phyloP scores from a whole-genome alignment of 1,140 invertebrate species.

The Nomia melanderi region DNA sequence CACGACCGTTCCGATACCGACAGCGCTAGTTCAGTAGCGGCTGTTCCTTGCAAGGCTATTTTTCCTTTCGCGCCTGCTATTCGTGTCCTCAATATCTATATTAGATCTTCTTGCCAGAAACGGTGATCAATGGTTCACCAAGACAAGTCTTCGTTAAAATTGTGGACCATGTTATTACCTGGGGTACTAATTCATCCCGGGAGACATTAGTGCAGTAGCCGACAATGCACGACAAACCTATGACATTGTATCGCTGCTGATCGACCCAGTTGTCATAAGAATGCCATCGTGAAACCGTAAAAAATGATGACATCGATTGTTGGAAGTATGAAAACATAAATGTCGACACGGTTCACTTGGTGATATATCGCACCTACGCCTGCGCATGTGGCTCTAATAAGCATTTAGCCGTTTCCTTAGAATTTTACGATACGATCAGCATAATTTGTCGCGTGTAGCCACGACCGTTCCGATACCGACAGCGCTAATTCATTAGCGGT shows the following conservation, averaged over 20 bases:
- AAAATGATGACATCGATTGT: constrained; percentile 46
- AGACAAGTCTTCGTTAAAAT: background rate
- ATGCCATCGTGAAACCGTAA: constrained; percentile 20
- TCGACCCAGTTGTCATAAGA: constrained; percentile 38
- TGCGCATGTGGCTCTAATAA: constrained; percentile 38
- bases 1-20: no score
- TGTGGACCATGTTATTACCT: constrained; percentile 21
- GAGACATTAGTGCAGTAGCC: background rate
- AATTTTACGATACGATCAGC: constrained; percentile 48
- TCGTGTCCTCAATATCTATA: no score
- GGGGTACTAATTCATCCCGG: constrained; percentile 6
- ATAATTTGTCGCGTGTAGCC: constrained; percentile 44
- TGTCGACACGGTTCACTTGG: constrained; percentile 44
- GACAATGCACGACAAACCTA: background rate
- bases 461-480: constrained; percentile 43
- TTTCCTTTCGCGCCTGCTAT: no score
- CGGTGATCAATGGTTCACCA: background rate
- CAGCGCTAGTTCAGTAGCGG: no score
- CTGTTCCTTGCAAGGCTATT: no score
- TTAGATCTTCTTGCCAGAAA: background rate
- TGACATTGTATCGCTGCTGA: constrained; percentile 7
- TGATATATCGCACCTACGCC: constrained; percentile 35
- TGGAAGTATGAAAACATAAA: constrained; percentile 50
- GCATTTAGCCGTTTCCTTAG: constrained; percentile 47
- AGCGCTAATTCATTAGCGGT: constrained; percentile 46